These are phyloP conservation scores for Temnothorax ravouxi DNA, from an alignment of 2,888 invertebrate species.

Conservation along the genomic window DNA sequence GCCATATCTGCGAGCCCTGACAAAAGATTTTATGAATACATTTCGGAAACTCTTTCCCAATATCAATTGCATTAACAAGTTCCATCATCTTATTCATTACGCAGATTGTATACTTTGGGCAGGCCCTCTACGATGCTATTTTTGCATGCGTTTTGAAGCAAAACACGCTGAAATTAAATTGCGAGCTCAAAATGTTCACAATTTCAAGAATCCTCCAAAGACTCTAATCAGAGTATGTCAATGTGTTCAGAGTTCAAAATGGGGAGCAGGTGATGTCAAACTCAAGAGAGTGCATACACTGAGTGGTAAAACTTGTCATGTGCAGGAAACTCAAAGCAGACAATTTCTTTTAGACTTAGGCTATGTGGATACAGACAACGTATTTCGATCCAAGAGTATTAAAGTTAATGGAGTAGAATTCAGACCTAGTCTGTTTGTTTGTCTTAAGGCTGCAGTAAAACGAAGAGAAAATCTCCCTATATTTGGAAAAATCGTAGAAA, in stretches of 20 bases:
- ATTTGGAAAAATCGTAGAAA: background rate
- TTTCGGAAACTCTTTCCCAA: background rate
- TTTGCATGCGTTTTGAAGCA: background rate
- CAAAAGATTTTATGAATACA: background rate
- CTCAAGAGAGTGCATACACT: background rate
- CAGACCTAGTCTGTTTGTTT: background rate
- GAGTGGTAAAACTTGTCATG: background rate
- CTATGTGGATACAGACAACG: background rate
- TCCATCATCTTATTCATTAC: background rate
- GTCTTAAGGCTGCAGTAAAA: background rate
- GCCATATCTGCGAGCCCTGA: background rate
- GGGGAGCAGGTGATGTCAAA: background rate
- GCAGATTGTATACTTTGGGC: background rate
- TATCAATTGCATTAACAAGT: background rate
- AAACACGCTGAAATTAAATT: background rate
- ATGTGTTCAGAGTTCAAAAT: background rate
- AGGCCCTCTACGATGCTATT: background rate
- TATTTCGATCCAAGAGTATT: background rate
- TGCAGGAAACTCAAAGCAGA: background rate
- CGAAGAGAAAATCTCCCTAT: background rate
- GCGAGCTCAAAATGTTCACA: background rate
- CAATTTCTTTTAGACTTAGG: background rate
- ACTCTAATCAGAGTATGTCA: background rate
- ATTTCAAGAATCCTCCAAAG: background rate
- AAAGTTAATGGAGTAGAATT: conserved; percentile 1